These are phyloP conservation scores for Callithrix jacchus DNA, from an alignment of 2,113 vertebrate species.

Conservation along the genomic window DNA sequence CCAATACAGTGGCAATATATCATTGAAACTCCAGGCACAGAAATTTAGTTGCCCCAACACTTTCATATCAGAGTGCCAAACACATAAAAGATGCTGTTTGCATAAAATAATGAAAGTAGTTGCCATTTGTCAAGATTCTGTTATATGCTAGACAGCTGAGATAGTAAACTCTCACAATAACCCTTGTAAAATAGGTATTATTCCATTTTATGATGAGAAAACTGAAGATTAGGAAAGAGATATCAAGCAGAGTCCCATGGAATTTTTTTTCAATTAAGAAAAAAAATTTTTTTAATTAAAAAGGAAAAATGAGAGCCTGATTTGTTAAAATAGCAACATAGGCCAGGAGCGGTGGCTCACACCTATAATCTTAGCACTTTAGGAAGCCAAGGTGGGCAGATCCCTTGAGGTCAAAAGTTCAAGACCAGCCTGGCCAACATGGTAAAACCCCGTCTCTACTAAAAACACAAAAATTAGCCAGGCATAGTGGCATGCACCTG, in stretches of 20 bases:
- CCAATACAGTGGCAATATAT: not conserved
- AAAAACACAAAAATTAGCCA: no score
- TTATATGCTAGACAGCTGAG: not conserved
- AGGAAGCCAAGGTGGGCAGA: no score
- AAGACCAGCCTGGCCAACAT: no score
- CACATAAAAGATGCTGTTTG: not conserved
- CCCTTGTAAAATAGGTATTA: not conserved
- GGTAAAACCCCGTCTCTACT: no score
- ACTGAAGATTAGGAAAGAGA: not conserved
- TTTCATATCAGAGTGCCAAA: not conserved
- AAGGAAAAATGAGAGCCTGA: not conserved
- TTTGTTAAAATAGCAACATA: not conserved
- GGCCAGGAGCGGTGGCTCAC: no score
- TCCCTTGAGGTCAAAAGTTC: no score
- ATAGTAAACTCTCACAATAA: not conserved
- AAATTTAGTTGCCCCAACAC: not conserved
- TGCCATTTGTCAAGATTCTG: not conserved
- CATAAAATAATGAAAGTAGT: not conserved
- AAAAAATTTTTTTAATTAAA: no score
- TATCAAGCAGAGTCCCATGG: no score
- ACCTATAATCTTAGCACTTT: no score
- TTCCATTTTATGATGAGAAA: not conserved
- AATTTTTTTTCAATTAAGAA: no score
- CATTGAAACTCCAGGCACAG: not conserved
- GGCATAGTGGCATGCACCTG: no score